Evolutionary conservation across 2,797 vertebrate species (phyloP).

Genomic region (Paramormyrops hopkinsi): DNA sequence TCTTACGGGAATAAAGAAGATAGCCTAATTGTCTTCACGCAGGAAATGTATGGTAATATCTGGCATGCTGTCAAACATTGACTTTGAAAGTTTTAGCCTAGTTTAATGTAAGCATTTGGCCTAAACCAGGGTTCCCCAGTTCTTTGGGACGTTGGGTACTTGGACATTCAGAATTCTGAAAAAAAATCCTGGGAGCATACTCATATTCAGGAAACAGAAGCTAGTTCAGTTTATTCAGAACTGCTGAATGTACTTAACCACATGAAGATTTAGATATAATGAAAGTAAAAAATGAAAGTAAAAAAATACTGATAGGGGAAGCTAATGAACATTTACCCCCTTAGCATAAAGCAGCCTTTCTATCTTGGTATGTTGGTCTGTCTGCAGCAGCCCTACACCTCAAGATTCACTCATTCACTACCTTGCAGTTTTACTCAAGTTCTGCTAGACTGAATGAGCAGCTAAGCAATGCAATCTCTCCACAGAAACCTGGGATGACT

Average conservation of each 20-base stretch:
- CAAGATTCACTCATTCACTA: not conserved
- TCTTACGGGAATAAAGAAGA: not conserved
- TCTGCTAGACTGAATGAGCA: not conserved
- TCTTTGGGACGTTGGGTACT: not conserved
- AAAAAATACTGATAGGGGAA: not conserved
- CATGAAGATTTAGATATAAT: not conserved
- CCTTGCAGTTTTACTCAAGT: not conserved
- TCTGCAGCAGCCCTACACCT: not conserved
- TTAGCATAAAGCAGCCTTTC: not conserved
- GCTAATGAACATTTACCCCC: not conserved
- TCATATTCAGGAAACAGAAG: not conserved
- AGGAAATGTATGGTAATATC: not conserved
- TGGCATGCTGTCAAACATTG: not conserved
- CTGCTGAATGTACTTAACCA: not conserved
- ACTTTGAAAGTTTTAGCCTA: not conserved
- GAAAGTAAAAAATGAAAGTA: not conserved
- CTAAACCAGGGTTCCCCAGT: not conserved
- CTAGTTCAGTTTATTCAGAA: not conserved
- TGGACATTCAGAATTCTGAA: not conserved
- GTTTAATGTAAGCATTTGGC: not conserved
- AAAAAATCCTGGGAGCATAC: not conserved
- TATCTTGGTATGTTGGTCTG: not conserved
- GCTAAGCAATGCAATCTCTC: not conserved
- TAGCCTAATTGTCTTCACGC: not conserved
- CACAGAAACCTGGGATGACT: not conserved